Evolutionary conservation across 1,140 invertebrate genomes (phyloP).

Genomic region (Condylostylus longicornis): DNA sequence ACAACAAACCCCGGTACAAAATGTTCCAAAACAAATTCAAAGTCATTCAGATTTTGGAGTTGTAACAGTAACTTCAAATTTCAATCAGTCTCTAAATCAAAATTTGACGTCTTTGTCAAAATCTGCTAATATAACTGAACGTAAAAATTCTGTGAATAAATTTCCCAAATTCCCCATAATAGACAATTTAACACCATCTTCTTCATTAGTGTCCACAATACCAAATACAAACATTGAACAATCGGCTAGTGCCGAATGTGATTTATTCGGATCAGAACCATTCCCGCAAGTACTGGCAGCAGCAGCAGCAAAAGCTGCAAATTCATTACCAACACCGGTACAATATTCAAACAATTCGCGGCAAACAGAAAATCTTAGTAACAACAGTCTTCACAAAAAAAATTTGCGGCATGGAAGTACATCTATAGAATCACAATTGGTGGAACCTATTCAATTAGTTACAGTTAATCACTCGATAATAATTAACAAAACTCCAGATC

Average conservation of each 20-base stretch:
- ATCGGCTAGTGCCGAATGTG: slow-evolving; percentile 11
- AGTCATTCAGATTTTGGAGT: slow-evolving; percentile 16
- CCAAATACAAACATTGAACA: background rate
- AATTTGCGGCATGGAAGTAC: too few relatives aligned
- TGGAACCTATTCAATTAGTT: slow-evolving; percentile 16
- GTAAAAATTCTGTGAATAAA: too few relatives aligned
- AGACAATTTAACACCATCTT: background rate
- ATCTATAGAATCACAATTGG: too few relatives aligned
- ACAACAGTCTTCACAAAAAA: too few relatives aligned
- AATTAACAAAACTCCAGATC: slow-evolving; percentile 28
- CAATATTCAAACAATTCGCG: too few relatives aligned
- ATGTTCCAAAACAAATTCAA: slow-evolving; percentile 9
- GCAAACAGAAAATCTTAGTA: too few relatives aligned
- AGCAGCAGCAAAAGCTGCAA: slow-evolving; percentile 11
- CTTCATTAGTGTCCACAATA: background rate
- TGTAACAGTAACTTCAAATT: slow-evolving; percentile 11
- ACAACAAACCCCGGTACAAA: slow-evolving; percentile 5
- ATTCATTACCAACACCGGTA: slow-evolving; percentile 5
- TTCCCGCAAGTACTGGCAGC: slow-evolving; percentile 31
- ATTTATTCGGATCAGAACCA: slow-evolving; percentile 41
- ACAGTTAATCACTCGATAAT: slow-evolving; percentile 31
- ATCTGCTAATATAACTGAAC: too few relatives aligned
- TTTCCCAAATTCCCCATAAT: too few relatives aligned
- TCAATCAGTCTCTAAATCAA: too few relatives aligned
- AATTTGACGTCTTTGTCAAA: too few relatives aligned